These are phyloP conservation scores for Pangasius sanitwongsei DNA, from an alignment of 2,797 vertebrate species.

Conservation along the genomic window DNA sequence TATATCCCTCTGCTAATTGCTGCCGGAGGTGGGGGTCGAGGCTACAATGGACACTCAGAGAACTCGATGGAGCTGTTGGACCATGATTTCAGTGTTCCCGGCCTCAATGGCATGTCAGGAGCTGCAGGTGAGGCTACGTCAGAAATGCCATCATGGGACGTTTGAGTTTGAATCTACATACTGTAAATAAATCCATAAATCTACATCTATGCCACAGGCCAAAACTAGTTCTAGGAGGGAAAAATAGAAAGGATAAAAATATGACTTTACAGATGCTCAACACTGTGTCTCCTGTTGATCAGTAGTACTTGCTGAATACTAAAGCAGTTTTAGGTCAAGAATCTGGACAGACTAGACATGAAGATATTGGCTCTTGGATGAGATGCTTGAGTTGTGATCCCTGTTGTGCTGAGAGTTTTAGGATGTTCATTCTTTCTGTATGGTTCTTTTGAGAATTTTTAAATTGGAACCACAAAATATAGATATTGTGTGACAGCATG, in stretches of 20 bases:
- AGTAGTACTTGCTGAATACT: not conserved
- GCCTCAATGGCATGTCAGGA: slow-evolving; percentile 89
- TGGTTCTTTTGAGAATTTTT: slow-evolving; percentile 21
- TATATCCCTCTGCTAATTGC: slow-evolving; percentile 88
- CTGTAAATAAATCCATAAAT: not conserved
- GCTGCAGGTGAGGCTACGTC: slow-evolving; percentile 81
- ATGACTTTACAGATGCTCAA: not conserved
- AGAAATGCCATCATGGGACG: not conserved
- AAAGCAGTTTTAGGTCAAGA: not conserved
- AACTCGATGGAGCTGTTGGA: slow-evolving; percentile 86
- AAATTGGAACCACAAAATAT: slow-evolving; percentile 7
- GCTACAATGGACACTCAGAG: slow-evolving; percentile 89
- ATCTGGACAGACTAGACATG: not conserved
- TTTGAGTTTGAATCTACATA: not conserved
- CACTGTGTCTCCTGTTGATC: not conserved
- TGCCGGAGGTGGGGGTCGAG: slow-evolving; percentile 92
- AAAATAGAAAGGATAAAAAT: not conserved
- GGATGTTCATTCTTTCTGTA: not conserved
- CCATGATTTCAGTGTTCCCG: slow-evolving; percentile 81
- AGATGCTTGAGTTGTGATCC: not conserved
- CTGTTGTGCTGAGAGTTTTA: not conserved
- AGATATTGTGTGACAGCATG: slow-evolving; percentile 3
- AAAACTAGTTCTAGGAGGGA: not conserved
- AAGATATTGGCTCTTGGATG: not conserved
- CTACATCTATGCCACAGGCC: not conserved